A percentile compares a stretch with the other conserved stretches of the same genome.
These are phyloP conservation scores for Cylindroiulus punctatus DNA, from an alignment of 2,888 invertebrate species.

Conservation along the genomic window DNA sequence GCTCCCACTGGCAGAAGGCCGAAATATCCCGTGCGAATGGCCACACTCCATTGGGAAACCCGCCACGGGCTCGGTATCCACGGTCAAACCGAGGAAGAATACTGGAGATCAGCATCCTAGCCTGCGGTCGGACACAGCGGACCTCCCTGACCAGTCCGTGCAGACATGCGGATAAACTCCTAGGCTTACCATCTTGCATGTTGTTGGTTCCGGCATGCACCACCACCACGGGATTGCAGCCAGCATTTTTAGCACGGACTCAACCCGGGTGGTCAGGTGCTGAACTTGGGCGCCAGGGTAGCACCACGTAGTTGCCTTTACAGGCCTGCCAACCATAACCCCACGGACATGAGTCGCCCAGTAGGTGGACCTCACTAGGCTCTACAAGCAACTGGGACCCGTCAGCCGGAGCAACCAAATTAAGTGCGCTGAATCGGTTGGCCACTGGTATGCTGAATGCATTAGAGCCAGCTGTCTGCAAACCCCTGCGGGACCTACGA, in stretches of 20 bases:
- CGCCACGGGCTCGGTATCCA: not conserved
- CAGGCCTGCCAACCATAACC: slow-evolving; percentile 27
- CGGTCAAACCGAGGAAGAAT: not conserved
- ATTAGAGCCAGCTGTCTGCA: not conserved
- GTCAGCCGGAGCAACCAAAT: not conserved
- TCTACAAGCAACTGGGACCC: not conserved
- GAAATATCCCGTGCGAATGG: not conserved
- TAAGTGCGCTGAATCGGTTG: not conserved
- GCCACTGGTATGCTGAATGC: not conserved
- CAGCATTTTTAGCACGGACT: not conserved
- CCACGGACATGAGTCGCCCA: not conserved
- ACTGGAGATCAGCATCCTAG: not conserved
- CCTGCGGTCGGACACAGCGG: not conserved
- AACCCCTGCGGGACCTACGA: not conserved
- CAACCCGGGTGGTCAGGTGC: too few species aligned
- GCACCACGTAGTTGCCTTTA: slow-evolving; percentile 7
- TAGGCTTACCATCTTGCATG: not conserved
- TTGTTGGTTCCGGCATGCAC: slow-evolving; percentile 36
- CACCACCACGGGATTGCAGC: not conserved
- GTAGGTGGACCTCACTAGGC: slow-evolving; percentile 15
- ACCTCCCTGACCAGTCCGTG: not conserved
- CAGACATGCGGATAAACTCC: not conserved
- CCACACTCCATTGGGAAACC: not conserved
- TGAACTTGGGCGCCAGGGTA: too few species aligned
- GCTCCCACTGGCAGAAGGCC: not conserved